phyloP scores from a whole-genome alignment of 1,140 invertebrate genomes.

The Oscheius sp. region DNA sequence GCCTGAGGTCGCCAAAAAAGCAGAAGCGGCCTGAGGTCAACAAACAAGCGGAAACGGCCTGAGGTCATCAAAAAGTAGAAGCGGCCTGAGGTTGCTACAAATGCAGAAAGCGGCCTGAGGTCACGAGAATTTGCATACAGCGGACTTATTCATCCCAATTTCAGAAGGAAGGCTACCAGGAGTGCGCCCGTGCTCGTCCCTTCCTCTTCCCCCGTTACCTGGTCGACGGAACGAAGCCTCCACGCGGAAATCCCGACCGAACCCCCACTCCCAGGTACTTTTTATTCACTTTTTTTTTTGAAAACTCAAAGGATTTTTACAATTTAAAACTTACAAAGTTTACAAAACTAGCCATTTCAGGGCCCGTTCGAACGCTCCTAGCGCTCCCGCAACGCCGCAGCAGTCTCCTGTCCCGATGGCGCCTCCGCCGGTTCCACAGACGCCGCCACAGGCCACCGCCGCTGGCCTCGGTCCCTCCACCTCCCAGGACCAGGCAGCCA shows the following conservation, averaged over 20 bases:
- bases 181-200: slow-evolving; percentile 1
- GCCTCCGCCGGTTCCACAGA: neutral
- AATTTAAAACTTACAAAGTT: too few relatives aligned
- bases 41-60: too few relatives aligned
- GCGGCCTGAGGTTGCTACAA: too few relatives aligned
- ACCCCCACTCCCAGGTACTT: neutral
- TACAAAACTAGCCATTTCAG: too few relatives aligned
- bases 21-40: too few relatives aligned
- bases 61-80: too few relatives aligned
- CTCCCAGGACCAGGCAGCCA: neutral
- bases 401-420: neutral
- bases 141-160: neutral
- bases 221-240: neutral
- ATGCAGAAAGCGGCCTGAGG: too few relatives aligned
- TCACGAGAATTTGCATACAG: neutral
- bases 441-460: neutral
- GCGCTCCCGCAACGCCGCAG: neutral
- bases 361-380: too few relatives aligned
- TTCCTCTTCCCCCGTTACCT: neutral
- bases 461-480: neutral
- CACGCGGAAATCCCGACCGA: neutral
- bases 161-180: slow-evolving; percentile 1
- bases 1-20: too few relatives aligned
- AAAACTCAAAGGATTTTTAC: neutral
- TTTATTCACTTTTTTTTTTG: neutral